Evolutionary conservation across 2,113 vertebrate species (phyloP), one percentile per base, ranked within the genome.

Genomic region (Xyrauchen texanus): DNA sequence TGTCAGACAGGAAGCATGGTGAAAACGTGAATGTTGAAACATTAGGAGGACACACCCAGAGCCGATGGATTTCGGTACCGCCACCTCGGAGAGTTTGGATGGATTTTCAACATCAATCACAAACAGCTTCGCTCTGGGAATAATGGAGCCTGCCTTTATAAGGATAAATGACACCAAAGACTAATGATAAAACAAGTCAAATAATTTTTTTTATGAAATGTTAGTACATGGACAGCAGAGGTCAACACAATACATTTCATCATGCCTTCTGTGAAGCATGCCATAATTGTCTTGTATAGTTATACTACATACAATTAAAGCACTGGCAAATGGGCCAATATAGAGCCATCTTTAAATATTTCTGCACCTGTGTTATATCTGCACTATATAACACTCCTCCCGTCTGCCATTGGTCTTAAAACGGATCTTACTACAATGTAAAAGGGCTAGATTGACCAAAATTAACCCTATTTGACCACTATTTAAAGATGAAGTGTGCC

Each of bases 111-210:
- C 86, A 55, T 98, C 92, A 0, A 95, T 89, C 83, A 98, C 92
- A 90, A 95, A 96, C 80, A 98, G 88, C 85, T 93, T 96, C 80
- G 95, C 95, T 34, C 89, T 90, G 76, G 98, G 95, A 84, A 96
- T 93, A 78, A 87, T 87, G 74, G 95, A 91, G 34, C 97, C 97
- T 83, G 97, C 95, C 98, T 99, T 86, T n/a, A 80, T 81, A 85
- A 78, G 83, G 90, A 88, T 89, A 11, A 58, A 58, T 7, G 52
- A 15, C 55, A 58, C 15, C 55, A 34, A 34, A 34, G 21, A 34
- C 21, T 34, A 34, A 34, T 34, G 21, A 34, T 34, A 34, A 34
- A 34, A 15, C 13, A 58, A 15, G n/a, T 6, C 55, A 58, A n/a
- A 58, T 10, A 3, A n/a, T 15, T 58, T 13, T 15, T 15, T 58